Percentiles rank a stretch among this genome's conserved stretches.
Conservation (phyloP, 2,888 invertebrate genomes). For the Aricia artaxerxes region DNA sequence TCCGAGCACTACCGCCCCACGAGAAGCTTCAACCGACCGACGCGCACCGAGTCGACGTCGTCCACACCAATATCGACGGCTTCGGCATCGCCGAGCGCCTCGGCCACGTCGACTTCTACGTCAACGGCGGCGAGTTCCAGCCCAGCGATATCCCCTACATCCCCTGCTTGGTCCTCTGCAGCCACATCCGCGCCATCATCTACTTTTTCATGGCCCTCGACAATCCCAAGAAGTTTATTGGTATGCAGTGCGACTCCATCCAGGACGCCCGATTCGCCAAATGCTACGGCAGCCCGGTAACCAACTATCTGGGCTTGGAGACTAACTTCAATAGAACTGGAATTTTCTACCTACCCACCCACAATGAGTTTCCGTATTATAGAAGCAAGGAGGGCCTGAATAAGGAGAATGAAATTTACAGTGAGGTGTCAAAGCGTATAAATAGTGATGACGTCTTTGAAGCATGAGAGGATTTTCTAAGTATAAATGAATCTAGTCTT, state of each 20-base stretch:
- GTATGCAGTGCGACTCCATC: conserved; percentile 57
- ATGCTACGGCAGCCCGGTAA: conserved; percentile 59
- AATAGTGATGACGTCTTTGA: conserved; percentile 58
- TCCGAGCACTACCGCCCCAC: conserved; percentile 52
- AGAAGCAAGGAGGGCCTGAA: conserved; percentile 62
- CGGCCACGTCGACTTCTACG: conserved; percentile 69
- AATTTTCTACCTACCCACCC: conserved; percentile 62
- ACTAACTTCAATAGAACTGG: conserved; percentile 61
- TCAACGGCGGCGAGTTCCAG: conserved; percentile 70
- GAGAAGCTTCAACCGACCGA: conserved; percentile 55
- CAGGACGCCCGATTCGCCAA: conserved; percentile 65
- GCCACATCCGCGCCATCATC: conserved; percentile 57
- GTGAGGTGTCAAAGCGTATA: conserved; percentile 50
- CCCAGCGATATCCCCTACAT: conserved; percentile 62
- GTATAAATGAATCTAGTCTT: background rate
- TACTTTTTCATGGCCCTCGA: conserved; percentile 72
- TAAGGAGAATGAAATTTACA: conserved; percentile 63
- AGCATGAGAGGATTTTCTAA: conserved; percentile 18
- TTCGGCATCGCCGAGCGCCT: conserved; percentile 68
- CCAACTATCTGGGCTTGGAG: conserved; percentile 61
- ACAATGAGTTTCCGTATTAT: conserved; percentile 68
- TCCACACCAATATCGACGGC: conserved; percentile 74
- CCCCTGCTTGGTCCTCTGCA: conserved; percentile 66
- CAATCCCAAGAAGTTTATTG: conserved; percentile 68
- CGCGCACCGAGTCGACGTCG: conserved; percentile 57